A percentile compares a stretch with the other conserved stretches of the same genome.
phyloP scores from a whole-genome alignment of 30 jellyfish, hydroid and myxozoan genomes.

The Mastigias papua region DNA sequence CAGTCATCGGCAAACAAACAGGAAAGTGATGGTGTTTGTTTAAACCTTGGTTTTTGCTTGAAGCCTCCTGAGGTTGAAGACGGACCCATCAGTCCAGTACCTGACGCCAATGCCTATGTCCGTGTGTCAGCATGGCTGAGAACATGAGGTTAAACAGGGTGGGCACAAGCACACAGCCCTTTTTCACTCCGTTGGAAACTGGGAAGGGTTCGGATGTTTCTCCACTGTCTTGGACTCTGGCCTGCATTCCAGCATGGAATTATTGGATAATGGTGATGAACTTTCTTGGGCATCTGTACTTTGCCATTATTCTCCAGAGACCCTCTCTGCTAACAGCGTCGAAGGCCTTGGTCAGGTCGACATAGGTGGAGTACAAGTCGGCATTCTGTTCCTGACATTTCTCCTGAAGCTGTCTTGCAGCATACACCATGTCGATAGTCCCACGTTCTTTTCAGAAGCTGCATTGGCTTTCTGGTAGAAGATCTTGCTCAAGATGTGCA shows the following conservation, averaged over 20 bases:
- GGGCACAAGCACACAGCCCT: not conserved
- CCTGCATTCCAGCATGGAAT: not conserved
- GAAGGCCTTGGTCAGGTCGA: slow-evolving; percentile 63
- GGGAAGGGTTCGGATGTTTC: not conserved
- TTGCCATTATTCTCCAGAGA: slow-evolving; percentile 7
- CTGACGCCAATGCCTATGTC: not conserved
- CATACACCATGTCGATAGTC: slow-evolving; percentile 59
- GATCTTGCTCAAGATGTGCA: slow-evolving; percentile 18
- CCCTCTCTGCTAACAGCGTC: slow-evolving; percentile 3
- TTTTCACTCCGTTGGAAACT: not conserved
- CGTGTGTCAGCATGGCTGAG: not conserved
- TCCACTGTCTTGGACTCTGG: not conserved
- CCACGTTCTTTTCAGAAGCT: slow-evolving; percentile 61
- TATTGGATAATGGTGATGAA: not conserved
- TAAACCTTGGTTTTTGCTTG: not conserved
- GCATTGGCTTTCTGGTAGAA: slow-evolving; percentile 51
- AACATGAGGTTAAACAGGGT: not conserved
- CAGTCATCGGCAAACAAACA: slow-evolving; percentile 1
- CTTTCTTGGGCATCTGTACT: not conserved
- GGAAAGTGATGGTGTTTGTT: not conserved
- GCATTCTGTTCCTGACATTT: slow-evolving; percentile 34
- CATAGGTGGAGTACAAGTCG: slow-evolving; percentile 26
- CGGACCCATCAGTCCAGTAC: not conserved
- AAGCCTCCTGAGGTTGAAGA: not conserved
- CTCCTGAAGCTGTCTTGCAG: slow-evolving; percentile 59